These are phyloP conservation scores for Crotalus helleri DNA, from an alignment of 2,113 vertebrate species.

Conservation along the genomic window DNA sequence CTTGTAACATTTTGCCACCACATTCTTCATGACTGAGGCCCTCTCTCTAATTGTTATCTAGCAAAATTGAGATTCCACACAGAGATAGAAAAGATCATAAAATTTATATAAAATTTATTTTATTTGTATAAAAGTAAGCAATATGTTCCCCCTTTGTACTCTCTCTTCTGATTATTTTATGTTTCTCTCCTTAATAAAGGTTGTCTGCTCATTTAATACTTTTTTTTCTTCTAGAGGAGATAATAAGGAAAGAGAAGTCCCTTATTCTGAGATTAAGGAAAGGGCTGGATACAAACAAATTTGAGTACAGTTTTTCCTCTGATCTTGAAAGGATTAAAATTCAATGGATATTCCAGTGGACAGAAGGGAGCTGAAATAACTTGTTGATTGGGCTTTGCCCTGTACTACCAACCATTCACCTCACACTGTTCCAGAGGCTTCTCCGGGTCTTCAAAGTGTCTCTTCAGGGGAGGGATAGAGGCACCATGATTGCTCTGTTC, in stretches of 20 bases:
- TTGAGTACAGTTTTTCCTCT: not conserved
- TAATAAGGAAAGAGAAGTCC: not conserved
- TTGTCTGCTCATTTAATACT: conserved; percentile 32
- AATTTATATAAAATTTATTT: not conserved
- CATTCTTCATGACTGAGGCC: conserved; percentile 27
- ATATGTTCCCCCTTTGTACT: conserved; percentile 23
- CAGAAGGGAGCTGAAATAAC: not conserved
- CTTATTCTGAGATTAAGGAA: not conserved
- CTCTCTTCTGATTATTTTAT: conserved; percentile 24
- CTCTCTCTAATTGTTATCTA: conserved; percentile 34
- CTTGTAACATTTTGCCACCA: conserved; percentile 21
- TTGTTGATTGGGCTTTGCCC: not conserved
- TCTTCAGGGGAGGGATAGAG: not conserved
- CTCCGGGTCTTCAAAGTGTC: not conserved
- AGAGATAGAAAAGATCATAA: conserved; percentile 31
- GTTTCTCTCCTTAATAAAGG: conserved; percentile 39
- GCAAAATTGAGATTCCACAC: conserved; percentile 23
- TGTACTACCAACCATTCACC: not conserved
- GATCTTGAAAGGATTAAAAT: not conserved
- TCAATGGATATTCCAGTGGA: not conserved
- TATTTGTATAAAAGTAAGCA: conserved; percentile 8
- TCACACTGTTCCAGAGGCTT: not conserved
- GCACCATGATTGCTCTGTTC: not conserved
- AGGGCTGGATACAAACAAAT: not conserved
- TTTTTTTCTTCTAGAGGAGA: conserved; percentile 15